A percentile compares a stretch with the other conserved stretches of the same genome.
Conservation (phyloP, 2,888 invertebrate species). For the Chymomyza amoena region DNA sequence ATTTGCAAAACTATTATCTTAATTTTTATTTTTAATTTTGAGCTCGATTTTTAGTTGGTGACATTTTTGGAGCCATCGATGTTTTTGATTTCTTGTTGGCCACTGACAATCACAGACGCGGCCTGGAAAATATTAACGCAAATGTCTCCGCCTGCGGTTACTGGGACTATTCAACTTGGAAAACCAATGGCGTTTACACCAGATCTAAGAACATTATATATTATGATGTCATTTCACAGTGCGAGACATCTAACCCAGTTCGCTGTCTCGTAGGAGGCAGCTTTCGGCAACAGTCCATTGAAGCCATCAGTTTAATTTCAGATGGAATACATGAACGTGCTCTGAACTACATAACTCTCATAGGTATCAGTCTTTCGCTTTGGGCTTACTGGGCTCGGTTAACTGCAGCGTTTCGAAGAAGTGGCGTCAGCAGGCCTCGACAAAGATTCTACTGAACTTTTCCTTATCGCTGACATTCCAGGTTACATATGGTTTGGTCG, state of each 20-base stretch:
- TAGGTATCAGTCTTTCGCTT: conserved; percentile 82
- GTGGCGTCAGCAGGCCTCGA: conserved; percentile 83
- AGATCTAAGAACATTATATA: conserved; percentile 5
- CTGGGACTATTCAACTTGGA: conserved; percentile 83
- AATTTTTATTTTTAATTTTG: too few species aligned
- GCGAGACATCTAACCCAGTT: conserved; percentile 84
- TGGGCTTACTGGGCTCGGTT: conserved; percentile 81
- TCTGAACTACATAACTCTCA: conserved; percentile 81
- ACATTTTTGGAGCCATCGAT: too few species aligned
- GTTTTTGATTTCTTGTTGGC: conserved; percentile 80
- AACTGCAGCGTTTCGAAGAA: conserved; percentile 81
- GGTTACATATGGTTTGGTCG: conserved; percentile 76
- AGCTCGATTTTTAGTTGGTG: too few species aligned
- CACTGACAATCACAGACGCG: conserved; percentile 20
- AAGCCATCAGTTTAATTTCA: conserved; percentile 36
- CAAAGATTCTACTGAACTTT: conserved; percentile 84
- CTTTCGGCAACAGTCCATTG: conserved; percentile 46
- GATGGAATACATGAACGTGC: conserved; percentile 76
- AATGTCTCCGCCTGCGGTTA: conserved; percentile 80
- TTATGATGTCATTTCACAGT: conserved; percentile 79
- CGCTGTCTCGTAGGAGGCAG: conserved; percentile 79
- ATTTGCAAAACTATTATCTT: too few species aligned
- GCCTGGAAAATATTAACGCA: too few species aligned
- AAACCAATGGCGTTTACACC: conserved; percentile 80
- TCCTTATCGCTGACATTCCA: conserved; percentile 83